Percentiles rank a stretch among this genome's conserved stretches.
Conservation (phyloP, 2,888 invertebrate species). For the Clepsis dumicolana region DNA sequence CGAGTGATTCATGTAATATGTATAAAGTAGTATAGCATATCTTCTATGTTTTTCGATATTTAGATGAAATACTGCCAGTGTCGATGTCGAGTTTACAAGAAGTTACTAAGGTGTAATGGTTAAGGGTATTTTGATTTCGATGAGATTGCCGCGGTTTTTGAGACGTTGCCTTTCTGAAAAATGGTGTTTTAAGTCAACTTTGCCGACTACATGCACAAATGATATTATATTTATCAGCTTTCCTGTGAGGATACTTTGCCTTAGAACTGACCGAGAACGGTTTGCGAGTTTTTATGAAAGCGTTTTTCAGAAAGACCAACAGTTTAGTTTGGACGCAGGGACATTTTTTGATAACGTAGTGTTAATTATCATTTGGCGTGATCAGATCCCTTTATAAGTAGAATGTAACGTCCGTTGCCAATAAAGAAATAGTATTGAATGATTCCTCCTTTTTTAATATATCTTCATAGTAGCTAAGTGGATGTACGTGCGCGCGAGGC, state of each 20-base stretch:
- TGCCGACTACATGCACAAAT: not conserved
- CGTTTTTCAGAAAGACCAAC: conserved; percentile 18
- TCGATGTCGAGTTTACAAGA: conserved; percentile 52
- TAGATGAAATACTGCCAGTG: conserved; percentile 81
- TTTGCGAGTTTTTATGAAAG: not conserved
- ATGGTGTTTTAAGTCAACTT: not conserved
- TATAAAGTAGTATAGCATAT: conserved; percentile 81
- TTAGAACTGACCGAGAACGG: not conserved
- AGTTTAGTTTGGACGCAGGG: conserved; percentile 43
- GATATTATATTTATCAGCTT: conserved; percentile 11
- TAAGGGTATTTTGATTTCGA: conserved; percentile 34
- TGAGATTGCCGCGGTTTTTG: conserved; percentile 20
- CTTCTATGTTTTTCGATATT: conserved; percentile 83
- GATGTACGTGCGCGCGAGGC: conserved; percentile 74
- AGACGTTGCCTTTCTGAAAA: conserved; percentile 23
- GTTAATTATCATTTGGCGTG: conserved; percentile 63
- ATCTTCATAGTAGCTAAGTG: conserved; percentile 77
- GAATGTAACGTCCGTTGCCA: conserved; percentile 75
- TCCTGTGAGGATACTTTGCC: conserved; percentile 3
- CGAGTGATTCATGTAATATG: conserved; percentile 77
- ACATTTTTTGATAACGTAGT: conserved; percentile 53
- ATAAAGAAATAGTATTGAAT: conserved; percentile 80
- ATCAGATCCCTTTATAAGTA: conserved; percentile 61
- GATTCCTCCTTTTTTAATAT: conserved; percentile 73
- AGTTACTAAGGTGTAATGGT: conserved; percentile 49